These are phyloP conservation scores for Poecile atricapillus DNA, from an alignment of 2,113 vertebrate genomes.

Conservation along the genomic window DNA sequence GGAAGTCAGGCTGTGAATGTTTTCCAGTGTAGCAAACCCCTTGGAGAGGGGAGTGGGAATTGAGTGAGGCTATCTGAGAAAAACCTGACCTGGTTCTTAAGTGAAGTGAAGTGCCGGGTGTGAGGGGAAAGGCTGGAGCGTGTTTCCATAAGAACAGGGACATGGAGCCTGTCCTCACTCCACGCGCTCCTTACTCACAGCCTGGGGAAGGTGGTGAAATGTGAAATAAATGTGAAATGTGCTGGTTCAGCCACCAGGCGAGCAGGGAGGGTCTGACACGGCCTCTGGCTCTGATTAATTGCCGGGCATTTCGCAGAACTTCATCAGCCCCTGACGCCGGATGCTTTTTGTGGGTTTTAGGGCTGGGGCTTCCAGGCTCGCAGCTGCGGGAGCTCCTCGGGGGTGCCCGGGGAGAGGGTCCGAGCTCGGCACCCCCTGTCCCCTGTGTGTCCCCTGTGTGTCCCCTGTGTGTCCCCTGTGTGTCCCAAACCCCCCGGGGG, in stretches of 20 bases:
- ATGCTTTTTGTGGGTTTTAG: background rate
- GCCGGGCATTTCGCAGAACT: background rate
- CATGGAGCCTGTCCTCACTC: background rate
- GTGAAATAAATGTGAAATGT: background rate
- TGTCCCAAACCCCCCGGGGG: rapidly evolving
- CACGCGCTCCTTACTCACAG: background rate
- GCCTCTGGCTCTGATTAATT: background rate
- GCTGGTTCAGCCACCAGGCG: background rate
- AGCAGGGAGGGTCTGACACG: background rate
- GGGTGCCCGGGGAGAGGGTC: background rate
- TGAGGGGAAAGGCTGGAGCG: background rate
- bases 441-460: too few relatives aligned
- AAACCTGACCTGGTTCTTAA: conserved; percentile 23
- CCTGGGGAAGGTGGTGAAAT: background rate
- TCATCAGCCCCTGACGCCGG: background rate
- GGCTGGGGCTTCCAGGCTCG: background rate
- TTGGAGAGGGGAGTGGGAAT: background rate
- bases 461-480: too few relatives aligned
- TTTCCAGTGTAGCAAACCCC: background rate
- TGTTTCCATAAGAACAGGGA: background rate
- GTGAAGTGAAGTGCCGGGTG: background rate
- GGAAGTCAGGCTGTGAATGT: background rate
- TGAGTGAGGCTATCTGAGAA: background rate
- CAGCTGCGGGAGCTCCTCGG: background rate
- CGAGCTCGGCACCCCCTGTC: background rate